These are phyloP conservation scores for Xestia xanthographa DNA, from an alignment of 2,888 invertebrate species.

Conservation along the genomic window DNA sequence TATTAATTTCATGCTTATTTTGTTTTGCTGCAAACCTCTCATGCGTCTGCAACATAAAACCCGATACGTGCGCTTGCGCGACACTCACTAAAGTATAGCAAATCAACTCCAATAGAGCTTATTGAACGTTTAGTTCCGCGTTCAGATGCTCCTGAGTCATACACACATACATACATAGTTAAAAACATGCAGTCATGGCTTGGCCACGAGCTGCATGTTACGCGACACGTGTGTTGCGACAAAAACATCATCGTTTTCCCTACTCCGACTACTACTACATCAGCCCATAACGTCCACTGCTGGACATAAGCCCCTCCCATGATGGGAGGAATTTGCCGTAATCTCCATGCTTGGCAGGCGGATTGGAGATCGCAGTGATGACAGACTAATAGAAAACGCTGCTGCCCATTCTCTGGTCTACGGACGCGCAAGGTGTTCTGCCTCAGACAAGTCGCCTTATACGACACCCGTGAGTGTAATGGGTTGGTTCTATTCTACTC, in stretches of 20 bases:
- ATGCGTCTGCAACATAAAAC: constrained; percentile 12
- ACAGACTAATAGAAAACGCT: too few species aligned
- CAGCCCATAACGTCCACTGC: too few species aligned
- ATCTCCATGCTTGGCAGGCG: too few species aligned
- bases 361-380: too few species aligned
- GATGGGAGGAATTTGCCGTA: too few species aligned
- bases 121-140: constrained; percentile 73
- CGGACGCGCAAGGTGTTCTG: too few species aligned
- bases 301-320: too few species aligned
- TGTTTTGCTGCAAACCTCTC: constrained; percentile 8
- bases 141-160: constrained; percentile 66
- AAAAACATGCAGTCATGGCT: constrained; percentile 14
- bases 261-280: too few species aligned
- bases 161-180: constrained; percentile 38
- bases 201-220: not conserved
- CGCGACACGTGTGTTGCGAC: not conserved
- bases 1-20: not conserved
- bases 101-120: constrained; percentile 71
- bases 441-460: too few species aligned
- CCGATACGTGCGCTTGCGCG: constrained; percentile 26
- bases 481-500: too few species aligned
- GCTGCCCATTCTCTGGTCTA: too few species aligned
- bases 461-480: too few species aligned
- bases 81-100: constrained; percentile 58
- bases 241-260: not conserved